Base-by-base conservation (phyloP, 1,140 invertebrate species). In the Pararge aegeria region DNA sequence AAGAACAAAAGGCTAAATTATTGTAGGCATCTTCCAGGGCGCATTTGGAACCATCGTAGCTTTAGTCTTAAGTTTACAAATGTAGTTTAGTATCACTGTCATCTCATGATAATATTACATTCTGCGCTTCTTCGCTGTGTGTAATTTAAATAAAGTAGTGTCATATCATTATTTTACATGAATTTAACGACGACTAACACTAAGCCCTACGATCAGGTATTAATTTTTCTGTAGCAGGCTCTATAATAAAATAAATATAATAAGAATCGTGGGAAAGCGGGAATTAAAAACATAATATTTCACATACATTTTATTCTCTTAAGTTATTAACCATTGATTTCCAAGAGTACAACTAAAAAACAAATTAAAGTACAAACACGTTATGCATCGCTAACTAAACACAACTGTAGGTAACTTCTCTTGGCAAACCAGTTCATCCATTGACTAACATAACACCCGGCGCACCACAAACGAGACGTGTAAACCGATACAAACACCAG, bases 341-440 rank as follows among this genome's bases (percentile, higher is more conserved):
- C 85, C 85, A 89, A 89, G 85, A 89, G 85, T 89, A 89, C 81
- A 89, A 89, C 87, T 89, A 89, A 89, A 89, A 89, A 88, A 88
- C 87, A 89, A 89, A 89, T 89, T 89, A 89, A 88, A 88, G 87
- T 89, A 89, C 85, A 89, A 88, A 89, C 85, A 89, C 87, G 87
- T 89, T 89, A 87, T 87, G 87, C 82, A 84, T 87, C 69, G 79
- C 84, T 89, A 87, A 84, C 81, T 87, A 82, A 87, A 89, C 85
- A 84, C 83, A 89, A 87, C 82, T 89, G 84, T 88, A 87, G 87
- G 85, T 89, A 89, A 89, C 87, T 88, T 86, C 84, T 89, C 87
- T 87, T 87, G 84, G 87, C 83, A 87, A 87, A 87, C 83, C 83
- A 83, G 75, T 81, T 78, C 82, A 83, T 82, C 78, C 63, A 72